Evolutionary conservation across 2,888 invertebrate genomes (phyloP).

Genomic region (Toxonevra muliebris): DNA sequence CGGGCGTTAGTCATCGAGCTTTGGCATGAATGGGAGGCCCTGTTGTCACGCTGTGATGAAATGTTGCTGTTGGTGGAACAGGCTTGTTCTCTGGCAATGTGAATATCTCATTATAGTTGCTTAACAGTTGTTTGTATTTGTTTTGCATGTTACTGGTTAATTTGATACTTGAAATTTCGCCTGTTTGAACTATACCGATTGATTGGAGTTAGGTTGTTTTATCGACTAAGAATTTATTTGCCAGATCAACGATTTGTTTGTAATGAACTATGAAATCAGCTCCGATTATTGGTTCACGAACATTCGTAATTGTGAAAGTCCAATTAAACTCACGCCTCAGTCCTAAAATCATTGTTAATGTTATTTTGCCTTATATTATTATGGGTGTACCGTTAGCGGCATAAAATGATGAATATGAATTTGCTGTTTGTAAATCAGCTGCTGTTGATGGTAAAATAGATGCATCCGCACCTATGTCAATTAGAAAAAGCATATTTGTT

Average conservation of each 20-base stretch:
- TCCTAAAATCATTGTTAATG: conserved; percentile 27
- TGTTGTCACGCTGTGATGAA: conserved; percentile 31
- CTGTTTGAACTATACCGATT: too few relatives aligned
- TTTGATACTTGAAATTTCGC: too few relatives aligned
- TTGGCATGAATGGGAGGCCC: conserved; percentile 33
- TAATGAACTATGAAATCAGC: conserved; percentile 41
- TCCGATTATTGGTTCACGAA: conserved; percentile 41
- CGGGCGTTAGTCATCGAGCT: conserved; percentile 28
- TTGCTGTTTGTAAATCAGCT: conserved; percentile 17
- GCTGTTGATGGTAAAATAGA: too few relatives aligned
- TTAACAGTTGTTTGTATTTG: too few relatives aligned
- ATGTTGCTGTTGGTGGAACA: conserved; percentile 16
- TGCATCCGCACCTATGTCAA: conserved; percentile 39
- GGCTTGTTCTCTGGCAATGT: conserved; percentile 18
- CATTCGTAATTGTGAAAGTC: conserved; percentile 43
- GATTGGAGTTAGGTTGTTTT: too few relatives aligned
- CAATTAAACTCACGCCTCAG: conserved; percentile 42
- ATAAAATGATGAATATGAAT: too few relatives aligned
- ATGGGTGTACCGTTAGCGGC: conserved; percentile 38
- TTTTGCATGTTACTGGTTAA: too few relatives aligned
- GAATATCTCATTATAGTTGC: too few relatives aligned
- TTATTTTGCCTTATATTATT: conserved; percentile 34
- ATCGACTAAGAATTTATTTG: conserved; percentile 27
- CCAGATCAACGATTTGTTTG: conserved; percentile 32
- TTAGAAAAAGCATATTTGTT: too few relatives aligned